A percentile compares a stretch with the other conserved stretches of the same genome.
Conservation (phyloP, 2,888 invertebrate species). For the Cacoxenus indagator region DNA sequence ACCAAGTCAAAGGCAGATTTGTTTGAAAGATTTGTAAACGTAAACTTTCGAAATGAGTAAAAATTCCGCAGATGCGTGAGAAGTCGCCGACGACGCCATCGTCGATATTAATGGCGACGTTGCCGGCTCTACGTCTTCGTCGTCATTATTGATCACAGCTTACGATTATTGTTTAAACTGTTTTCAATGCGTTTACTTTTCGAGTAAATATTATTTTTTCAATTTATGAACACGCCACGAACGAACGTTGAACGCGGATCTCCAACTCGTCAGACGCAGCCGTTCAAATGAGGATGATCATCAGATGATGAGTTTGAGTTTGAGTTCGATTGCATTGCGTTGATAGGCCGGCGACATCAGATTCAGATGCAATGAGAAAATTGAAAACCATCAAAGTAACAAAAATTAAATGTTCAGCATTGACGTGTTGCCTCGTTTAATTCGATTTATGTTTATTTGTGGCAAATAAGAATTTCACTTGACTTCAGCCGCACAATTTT, state of each 20-base stretch:
- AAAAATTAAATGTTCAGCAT: slow-evolving; percentile 44
- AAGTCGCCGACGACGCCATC: slow-evolving; percentile 46
- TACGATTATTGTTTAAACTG: slow-evolving; percentile 65
- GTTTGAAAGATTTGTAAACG: slow-evolving; percentile 58
- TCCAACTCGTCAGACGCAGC: slow-evolving; percentile 21
- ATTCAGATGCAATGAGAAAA: slow-evolving; percentile 51
- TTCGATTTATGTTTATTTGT: background rate
- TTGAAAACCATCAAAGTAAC: slow-evolving; percentile 49
- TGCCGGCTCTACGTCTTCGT: slow-evolving; percentile 1
- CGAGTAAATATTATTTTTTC: slow-evolving; percentile 64
- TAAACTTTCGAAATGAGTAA: slow-evolving; percentile 62
- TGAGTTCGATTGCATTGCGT: slow-evolving; percentile 37
- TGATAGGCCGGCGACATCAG: slow-evolving; percentile 53
- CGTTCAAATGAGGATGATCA: slow-evolving; percentile 14
- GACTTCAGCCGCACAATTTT: slow-evolving; percentile 46
- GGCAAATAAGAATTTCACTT: slow-evolving; percentile 29
- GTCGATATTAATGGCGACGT: slow-evolving; percentile 23
- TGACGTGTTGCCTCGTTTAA: slow-evolving; percentile 19
- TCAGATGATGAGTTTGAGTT: slow-evolving; percentile 16
- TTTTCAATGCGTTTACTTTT: slow-evolving; percentile 62
- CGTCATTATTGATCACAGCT: slow-evolving; percentile 55
- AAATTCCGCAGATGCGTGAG: slow-evolving; percentile 62
- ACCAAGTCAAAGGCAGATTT: slow-evolving; percentile 48
- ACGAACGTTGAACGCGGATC: slow-evolving; percentile 9
- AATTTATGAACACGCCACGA: slow-evolving; percentile 52